These are phyloP conservation scores for Erpetoichthys calabaricus DNA, from an alignment of 2,797 vertebrate genomes.

Conservation along the genomic window DNA sequence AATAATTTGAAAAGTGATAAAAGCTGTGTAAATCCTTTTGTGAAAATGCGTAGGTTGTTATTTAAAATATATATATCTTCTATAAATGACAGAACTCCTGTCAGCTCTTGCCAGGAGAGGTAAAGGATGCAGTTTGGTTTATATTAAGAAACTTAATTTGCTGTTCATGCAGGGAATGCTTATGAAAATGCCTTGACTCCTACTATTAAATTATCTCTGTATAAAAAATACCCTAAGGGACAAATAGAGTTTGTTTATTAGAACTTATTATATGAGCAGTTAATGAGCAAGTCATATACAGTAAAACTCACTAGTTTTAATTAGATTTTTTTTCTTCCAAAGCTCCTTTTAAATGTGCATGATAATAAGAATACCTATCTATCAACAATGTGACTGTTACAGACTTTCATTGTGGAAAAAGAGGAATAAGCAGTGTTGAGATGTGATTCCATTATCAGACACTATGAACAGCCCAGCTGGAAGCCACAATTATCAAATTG, in stretches of 20 bases:
- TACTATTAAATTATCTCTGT: neutral
- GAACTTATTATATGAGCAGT: slow-evolving; percentile 1
- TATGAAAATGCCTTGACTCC: neutral
- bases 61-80: neutral
- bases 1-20: neutral
- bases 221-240: slow-evolving; percentile 1
- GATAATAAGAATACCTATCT: neutral
- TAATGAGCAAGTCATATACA: slow-evolving; percentile 1
- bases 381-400: neutral
- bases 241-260: neutral
- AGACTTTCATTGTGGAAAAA: neutral
- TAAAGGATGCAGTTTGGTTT: too few species aligned
- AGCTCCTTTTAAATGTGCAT: neutral
- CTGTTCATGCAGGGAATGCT: neutral
- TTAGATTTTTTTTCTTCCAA: neutral
- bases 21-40: neutral
- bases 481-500: slow-evolving; percentile 4
- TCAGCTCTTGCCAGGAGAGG: too few species aligned
- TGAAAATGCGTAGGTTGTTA: neutral
- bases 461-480: slow-evolving; percentile 1
- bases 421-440: neutral
- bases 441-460: slow-evolving; percentile 7
- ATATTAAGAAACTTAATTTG: neutral
- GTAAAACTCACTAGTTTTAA: neutral
- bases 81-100: slow-evolving; percentile 1